Evolutionary conservation across 2,797 vertebrate species (phyloP).

Genomic region (Danio albolineatus): DNA sequence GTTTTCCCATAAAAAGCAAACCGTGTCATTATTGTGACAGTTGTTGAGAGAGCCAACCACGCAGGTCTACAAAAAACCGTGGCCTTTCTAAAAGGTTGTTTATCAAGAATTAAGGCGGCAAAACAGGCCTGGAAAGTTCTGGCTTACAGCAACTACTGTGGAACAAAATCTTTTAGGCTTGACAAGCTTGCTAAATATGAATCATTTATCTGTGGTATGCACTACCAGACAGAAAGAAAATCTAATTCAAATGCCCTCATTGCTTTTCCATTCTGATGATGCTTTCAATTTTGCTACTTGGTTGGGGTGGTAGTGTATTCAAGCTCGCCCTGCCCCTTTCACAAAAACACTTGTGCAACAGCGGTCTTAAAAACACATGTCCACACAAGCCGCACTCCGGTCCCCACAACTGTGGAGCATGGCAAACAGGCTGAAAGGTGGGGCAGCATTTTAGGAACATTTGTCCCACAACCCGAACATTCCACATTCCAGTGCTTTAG

Average conservation of each 20-base stretch:
- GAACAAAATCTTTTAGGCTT: not conserved
- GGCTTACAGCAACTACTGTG: not conserved
- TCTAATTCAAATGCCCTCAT: not conserved
- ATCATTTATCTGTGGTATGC: slow-evolving; percentile 7
- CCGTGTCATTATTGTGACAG: slow-evolving; percentile 3
- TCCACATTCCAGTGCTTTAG: slow-evolving; percentile 71
- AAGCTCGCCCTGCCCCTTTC: slow-evolving; percentile 50
- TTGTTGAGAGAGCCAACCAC: not conserved
- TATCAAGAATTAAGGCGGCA: not conserved
- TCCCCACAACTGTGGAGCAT: slow-evolving; percentile 48
- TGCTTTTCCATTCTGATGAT: slow-evolving; percentile 42
- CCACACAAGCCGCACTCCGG: slow-evolving; percentile 69
- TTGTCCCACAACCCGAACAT: slow-evolving; percentile 72
- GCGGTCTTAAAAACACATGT: slow-evolving; percentile 71
- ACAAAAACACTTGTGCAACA: slow-evolving; percentile 60
- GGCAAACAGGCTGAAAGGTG: slow-evolving; percentile 72
- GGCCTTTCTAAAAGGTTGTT: not conserved
- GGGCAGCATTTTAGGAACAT: slow-evolving; percentile 70
- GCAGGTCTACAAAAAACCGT: not conserved
- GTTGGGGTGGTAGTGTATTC: slow-evolving; percentile 32
- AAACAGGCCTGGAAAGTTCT: slow-evolving; percentile 9
- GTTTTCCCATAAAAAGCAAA: not conserved
- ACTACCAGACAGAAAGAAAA: not conserved
- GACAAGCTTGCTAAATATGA: not conserved
- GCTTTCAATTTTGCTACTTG: slow-evolving; percentile 34